phyloP scores from a whole-genome alignment of 2,113 vertebrate genomes.

The Peromyscus californicus region DNA sequence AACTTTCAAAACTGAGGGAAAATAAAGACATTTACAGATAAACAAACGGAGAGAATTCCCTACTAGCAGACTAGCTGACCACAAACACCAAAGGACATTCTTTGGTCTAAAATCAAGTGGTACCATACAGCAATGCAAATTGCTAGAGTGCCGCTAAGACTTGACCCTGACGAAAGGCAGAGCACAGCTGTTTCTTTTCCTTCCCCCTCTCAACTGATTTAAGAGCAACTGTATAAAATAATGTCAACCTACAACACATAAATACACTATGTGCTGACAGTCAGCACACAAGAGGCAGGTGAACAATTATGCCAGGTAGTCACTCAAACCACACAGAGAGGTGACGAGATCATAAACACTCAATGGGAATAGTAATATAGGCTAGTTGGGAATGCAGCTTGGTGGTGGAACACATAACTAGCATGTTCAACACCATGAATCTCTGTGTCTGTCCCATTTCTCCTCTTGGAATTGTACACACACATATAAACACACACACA shows the following conservation, averaged over 20 bases:
- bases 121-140: not conserved
- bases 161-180: not conserved
- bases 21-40: conserved; percentile 22
- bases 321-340: not conserved
- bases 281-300: not conserved
- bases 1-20: conserved; percentile 50
- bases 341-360: not conserved
- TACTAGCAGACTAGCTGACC: not conserved
- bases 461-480: not conserved
- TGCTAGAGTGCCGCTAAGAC: not conserved
- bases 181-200: not conserved
- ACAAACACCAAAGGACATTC: conserved; percentile 28
- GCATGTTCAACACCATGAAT: not conserved
- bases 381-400: not conserved
- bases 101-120: conserved; percentile 46
- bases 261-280: not conserved
- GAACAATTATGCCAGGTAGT: not conserved
- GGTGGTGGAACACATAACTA: not conserved
- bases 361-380: not conserved
- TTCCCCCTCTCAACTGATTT: conserved; percentile 9
- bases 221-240: not conserved
- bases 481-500: not conserved
- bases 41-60: conserved; percentile 26
- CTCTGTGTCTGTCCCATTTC: not conserved
- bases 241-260: not conserved